phyloP scores from a whole-genome alignment of 1,140 invertebrate species.

The Popillia japonica region DNA sequence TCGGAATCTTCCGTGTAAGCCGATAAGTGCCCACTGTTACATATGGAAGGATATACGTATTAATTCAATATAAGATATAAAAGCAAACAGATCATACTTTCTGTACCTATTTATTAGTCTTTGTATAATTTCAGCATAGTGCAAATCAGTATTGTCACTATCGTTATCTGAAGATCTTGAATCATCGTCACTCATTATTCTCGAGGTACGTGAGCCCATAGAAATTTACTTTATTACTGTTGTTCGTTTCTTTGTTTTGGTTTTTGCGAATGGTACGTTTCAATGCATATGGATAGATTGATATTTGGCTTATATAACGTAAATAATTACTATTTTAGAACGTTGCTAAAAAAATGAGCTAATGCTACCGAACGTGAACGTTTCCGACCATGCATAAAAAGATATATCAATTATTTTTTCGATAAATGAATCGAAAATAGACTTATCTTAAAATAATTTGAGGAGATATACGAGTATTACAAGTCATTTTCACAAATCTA shows the following conservation, averaged over 20 bases:
- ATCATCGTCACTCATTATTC: conserved; percentile 49
- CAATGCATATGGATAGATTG: background rate
- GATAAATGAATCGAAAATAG: background rate
- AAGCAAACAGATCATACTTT: conserved; percentile 44
- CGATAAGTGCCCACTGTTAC: conserved; percentile 60
- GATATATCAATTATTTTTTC: background rate
- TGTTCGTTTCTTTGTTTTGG: background rate
- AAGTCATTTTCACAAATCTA: conserved; percentile 16
- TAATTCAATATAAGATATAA: conserved; percentile 37
- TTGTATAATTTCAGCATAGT: conserved; percentile 60
- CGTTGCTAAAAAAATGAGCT: background rate
- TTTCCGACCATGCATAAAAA: background rate
- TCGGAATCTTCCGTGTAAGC: conserved; percentile 57
- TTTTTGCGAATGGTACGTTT: background rate
- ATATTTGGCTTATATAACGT: conserved; percentile 20
- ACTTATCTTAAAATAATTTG: conserved; percentile 12
- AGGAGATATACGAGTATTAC: background rate
- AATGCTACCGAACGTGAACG: background rate
- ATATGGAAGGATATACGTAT: conserved; percentile 42
- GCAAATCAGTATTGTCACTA: conserved; percentile 57
- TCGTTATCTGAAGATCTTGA: conserved; percentile 49
- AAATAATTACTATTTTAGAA: background rate
- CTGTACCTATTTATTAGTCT: conserved; percentile 62
- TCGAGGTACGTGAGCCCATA: conserved; percentile 50
- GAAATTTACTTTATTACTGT: conserved; percentile 27